These are phyloP conservation scores for Danaus melanippus DNA, from an alignment of 1,140 invertebrate species.

Conservation along the genomic window DNA sequence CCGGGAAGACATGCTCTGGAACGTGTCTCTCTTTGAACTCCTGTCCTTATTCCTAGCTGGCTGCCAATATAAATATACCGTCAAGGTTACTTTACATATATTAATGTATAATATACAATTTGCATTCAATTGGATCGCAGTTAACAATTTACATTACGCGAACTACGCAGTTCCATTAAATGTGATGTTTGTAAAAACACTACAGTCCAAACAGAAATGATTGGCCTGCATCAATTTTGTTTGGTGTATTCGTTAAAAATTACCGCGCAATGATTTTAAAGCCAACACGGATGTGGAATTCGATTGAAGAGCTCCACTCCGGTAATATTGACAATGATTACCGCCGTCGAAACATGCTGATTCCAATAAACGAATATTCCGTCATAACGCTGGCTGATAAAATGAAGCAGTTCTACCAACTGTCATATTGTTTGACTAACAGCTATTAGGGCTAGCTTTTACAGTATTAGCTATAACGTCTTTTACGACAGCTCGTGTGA, in stretches of 20 bases:
- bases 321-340: slow-evolving; percentile 41
- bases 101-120: too few species aligned
- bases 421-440: slow-evolving; percentile 26
- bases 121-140: too few species aligned
- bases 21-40: slow-evolving; percentile 31
- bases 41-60: slow-evolving; percentile 18
- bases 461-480: slow-evolving; percentile 19
- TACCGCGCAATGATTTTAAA: slow-evolving; percentile 30
- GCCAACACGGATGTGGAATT: slow-evolving; percentile 26
- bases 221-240: slow-evolving; percentile 21
- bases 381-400: slow-evolving; percentile 26
- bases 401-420: slow-evolving; percentile 29
- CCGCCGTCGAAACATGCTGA: slow-evolving; percentile 48
- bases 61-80: too few species aligned
- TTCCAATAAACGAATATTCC: slow-evolving; percentile 55
- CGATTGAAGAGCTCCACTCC: slow-evolving; percentile 25
- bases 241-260: slow-evolving; percentile 23
- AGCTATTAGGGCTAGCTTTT: slow-evolving; percentile 37
- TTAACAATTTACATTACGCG: too few species aligned
- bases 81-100: too few species aligned
- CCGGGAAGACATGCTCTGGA: slow-evolving; percentile 31
- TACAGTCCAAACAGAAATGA: slow-evolving; percentile 14
- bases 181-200: slow-evolving; percentile 4
- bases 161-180: not conserved
- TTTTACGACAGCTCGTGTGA: too few species aligned